Conservation (phyloP, 1,140 invertebrate genomes). For the Ladona fulva region DNA sequence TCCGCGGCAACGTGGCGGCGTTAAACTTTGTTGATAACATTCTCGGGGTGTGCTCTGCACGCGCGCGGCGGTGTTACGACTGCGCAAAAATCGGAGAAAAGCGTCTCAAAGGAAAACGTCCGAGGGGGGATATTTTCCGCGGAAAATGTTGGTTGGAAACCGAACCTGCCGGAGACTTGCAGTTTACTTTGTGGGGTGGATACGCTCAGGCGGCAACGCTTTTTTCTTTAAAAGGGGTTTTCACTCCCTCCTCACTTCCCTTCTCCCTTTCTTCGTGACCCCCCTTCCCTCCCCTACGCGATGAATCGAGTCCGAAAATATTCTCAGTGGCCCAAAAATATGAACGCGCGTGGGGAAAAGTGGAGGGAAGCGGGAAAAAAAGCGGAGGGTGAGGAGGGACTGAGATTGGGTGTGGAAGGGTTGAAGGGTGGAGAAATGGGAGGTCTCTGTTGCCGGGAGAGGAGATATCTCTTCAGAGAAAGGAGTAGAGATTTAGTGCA, state of each 20-base stretch:
- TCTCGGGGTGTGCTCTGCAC: no score
- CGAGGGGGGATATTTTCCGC: no score
- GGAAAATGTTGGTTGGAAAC: no score
- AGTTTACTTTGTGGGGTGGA: no score
- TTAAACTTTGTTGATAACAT: no score
- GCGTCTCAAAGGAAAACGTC: no score
- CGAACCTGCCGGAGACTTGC: no score
- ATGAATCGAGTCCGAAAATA: conserved; percentile 1
- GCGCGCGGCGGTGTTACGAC: no score
- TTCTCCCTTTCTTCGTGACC: not conserved
- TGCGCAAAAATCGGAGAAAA: no score
- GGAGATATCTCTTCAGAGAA: not conserved
- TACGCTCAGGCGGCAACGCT: no score
- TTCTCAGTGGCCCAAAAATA: not conserved
- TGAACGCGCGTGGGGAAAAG: not conserved
- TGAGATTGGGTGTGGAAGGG: not conserved
- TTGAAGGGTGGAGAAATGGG: not conserved
- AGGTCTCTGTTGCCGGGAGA: not conserved
- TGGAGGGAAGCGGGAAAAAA: not conserved
- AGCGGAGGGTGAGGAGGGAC: not conserved
- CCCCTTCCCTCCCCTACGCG: not conserved
- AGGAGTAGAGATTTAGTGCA: no score
- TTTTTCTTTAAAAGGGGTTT: not conserved
- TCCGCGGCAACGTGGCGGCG: no score
- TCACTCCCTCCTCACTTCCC: not conserved